A percentile compares a stretch with the other conserved stretches of the same genome.
These are phyloP conservation scores for Diloba caeruleocephala DNA, from an alignment of 2,888 invertebrate species.

Conservation along the genomic window DNA sequence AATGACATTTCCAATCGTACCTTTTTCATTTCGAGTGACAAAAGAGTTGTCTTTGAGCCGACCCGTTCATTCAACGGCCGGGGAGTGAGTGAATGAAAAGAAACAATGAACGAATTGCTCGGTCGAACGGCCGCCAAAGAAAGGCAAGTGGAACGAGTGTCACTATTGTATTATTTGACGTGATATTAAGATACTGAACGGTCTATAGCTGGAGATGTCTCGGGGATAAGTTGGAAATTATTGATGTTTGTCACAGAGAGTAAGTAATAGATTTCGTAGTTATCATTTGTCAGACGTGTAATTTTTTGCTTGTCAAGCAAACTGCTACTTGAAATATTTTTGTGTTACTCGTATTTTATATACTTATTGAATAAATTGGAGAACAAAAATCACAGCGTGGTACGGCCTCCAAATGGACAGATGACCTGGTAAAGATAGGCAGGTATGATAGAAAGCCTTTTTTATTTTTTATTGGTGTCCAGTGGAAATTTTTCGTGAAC, in stretches of 20 bases:
- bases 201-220: no score
- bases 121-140: conserved; percentile 58
- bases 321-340: conserved; percentile 1
- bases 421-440: no score
- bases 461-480: no score
- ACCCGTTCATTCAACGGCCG: conserved; percentile 59
- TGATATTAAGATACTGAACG: conserved; percentile 46
- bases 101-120: conserved; percentile 68
- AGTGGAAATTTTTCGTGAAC: no score
- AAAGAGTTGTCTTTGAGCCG: conserved; percentile 72
- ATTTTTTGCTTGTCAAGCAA: conserved; percentile 6
- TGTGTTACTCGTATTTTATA: background rate
- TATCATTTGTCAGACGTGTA: conserved; percentile 23
- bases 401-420: no score
- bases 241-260: conserved; percentile 24
- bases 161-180: conserved; percentile 54
- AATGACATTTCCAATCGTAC: conserved; percentile 64
- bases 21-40: conserved; percentile 64
- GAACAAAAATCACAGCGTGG: no score
- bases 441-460: no score
- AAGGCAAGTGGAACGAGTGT: conserved; percentile 50
- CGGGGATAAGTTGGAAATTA: conserved; percentile 9
- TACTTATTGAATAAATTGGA: no score
- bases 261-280: conserved; percentile 26
- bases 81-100: conserved; percentile 63